phyloP scores from a whole-genome alignment of 2,113 vertebrate genomes.

The Okapia johnstoni region DNA sequence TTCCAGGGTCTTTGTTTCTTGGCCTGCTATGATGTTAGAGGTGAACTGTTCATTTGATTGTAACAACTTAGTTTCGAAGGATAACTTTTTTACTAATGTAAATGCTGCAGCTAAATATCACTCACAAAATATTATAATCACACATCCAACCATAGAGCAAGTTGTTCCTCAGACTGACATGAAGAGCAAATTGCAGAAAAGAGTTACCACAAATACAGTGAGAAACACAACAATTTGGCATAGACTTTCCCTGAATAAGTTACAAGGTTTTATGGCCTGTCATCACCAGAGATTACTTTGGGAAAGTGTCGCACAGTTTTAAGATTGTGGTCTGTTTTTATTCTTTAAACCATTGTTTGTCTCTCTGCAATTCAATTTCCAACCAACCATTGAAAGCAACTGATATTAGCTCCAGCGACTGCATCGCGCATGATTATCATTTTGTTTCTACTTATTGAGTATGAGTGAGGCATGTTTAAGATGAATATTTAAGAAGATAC shows the following conservation, averaged over 20 bases:
- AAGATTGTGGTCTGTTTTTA: background rate
- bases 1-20: background rate
- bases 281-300: background rate
- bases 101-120: background rate
- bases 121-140: background rate
- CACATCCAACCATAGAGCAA: background rate
- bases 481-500: background rate
- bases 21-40: background rate
- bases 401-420: background rate
- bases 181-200: background rate
- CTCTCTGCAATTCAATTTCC: background rate
- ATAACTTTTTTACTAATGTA: background rate
- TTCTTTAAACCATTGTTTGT: background rate
- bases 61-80: background rate
- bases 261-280: background rate
- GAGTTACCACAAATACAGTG: background rate
- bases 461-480: background rate
- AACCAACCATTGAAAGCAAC: background rate
- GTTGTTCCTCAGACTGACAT: background rate
- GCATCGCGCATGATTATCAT: background rate
- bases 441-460: background rate
- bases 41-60: background rate
- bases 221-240: background rate
- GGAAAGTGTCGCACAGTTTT: background rate
- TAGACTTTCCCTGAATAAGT: background rate